Conservation (phyloP, 2,113 vertebrate species). For the Morphnarchus princeps region DNA sequence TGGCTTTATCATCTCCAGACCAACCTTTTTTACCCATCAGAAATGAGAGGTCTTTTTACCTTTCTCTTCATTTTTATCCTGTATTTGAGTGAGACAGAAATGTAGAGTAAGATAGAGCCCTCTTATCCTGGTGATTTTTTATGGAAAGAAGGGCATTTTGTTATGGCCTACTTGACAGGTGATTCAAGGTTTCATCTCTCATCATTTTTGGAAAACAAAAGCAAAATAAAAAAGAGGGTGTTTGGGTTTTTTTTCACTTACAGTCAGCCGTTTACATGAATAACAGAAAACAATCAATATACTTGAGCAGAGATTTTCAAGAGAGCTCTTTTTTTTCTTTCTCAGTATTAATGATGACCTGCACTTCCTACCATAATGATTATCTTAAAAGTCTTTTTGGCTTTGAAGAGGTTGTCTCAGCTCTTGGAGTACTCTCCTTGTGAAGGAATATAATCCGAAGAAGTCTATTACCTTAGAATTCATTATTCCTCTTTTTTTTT, state of each 20-base stretch:
- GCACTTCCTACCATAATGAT: constrained; percentile 57
- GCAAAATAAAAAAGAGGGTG: neutral
- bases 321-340: constrained; percentile 1
- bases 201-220: constrained; percentile 43
- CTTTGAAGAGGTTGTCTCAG: constrained; percentile 63
- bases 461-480: constrained; percentile 65
- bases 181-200: constrained; percentile 37
- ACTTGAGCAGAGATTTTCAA: constrained; percentile 26
- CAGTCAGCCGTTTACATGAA: constrained; percentile 25
- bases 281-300: constrained; percentile 56
- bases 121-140: constrained; percentile 39
- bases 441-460: constrained; percentile 52
- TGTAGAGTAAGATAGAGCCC: constrained; percentile 25
- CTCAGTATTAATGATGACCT: constrained; percentile 65
- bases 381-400: constrained; percentile 66
- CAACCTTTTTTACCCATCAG: neutral
- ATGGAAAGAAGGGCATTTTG: constrained; percentile 45
- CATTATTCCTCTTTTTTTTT: neutral
- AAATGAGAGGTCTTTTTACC: neutral
- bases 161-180: constrained; percentile 44
- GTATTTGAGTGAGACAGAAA: constrained; percentile 30
- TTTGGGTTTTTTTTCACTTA: neutral
- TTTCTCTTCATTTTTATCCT: neutral
- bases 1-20: constrained; percentile 3
- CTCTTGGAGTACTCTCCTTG: constrained; percentile 48